A percentile compares a stretch with the other conserved stretches of the same genome.
Evolutionary conservation across 2,113 vertebrate species (phyloP).

Genomic region (Epinephelus moara): DNA sequence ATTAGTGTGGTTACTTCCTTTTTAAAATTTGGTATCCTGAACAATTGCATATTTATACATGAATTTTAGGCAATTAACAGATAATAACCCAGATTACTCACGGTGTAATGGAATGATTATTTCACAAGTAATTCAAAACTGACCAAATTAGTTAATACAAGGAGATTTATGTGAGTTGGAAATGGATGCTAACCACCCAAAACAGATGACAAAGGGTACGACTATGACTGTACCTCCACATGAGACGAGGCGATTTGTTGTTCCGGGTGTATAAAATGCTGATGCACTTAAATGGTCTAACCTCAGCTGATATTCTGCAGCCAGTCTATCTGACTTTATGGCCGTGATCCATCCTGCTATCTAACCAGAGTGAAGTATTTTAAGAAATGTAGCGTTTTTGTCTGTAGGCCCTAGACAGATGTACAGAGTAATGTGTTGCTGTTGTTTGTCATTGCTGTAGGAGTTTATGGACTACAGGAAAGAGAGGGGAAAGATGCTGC

Average conservation of each 20-base stretch:
- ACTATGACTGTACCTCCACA: background rate
- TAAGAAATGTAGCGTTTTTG: background rate
- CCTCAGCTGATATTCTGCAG: background rate
- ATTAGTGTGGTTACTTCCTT: background rate
- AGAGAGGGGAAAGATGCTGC: slow-evolving; percentile 94
- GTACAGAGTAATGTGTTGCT: background rate
- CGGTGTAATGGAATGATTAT: background rate
- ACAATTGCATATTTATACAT: background rate
- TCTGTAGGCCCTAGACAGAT: background rate
- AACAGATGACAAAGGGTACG: background rate
- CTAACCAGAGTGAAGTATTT: background rate
- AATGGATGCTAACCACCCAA: background rate
- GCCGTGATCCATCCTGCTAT: background rate
- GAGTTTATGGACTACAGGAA: slow-evolving; percentile 91
- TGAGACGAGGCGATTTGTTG: background rate
- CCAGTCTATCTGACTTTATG: background rate
- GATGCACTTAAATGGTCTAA: background rate
- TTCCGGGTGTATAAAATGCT: background rate
- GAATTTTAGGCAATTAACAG: background rate
- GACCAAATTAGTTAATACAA: background rate
- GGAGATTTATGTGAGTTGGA: background rate
- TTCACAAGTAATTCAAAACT: background rate
- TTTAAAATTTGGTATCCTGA: background rate
- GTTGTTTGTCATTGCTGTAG: slow-evolving; percentile 78
- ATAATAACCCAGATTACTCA: background rate